A percentile compares a stretch with the other conserved stretches of the same genome.
Evolutionary conservation across 2,797 vertebrate genomes (phyloP).

Genomic region (Ammospiza maritima): DNA sequence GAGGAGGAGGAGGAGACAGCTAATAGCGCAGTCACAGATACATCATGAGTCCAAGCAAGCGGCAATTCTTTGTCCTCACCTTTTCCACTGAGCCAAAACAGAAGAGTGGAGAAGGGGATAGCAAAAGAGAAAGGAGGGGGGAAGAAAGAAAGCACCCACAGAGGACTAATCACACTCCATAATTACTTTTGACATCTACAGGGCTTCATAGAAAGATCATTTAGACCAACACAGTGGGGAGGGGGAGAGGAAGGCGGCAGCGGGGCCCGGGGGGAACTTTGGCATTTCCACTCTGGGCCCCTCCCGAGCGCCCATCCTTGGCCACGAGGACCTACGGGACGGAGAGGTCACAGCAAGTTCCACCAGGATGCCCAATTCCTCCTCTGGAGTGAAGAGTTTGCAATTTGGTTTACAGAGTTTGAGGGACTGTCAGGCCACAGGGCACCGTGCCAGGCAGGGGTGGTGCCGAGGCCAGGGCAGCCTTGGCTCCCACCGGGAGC

Average conservation of each 20-base stretch:
- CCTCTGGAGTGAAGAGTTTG: constrained; percentile 49
- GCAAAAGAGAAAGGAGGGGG: constrained; percentile 66
- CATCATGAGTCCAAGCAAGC: constrained; percentile 82
- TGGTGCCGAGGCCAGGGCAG: neutral
- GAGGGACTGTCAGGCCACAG: neutral
- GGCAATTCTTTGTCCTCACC: constrained; percentile 76
- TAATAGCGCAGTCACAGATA: constrained; percentile 83
- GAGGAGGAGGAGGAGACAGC: constrained; percentile 75
- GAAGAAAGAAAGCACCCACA: constrained; percentile 77
- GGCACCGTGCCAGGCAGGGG: neutral
- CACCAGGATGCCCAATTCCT: constrained; percentile 46
- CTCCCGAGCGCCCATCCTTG: constrained; percentile 47
- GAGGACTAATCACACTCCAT: constrained; percentile 84
- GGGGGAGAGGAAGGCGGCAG: constrained; percentile 62
- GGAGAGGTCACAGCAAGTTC: constrained; percentile 11
- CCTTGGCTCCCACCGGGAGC: neutral
- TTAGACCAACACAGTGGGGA: constrained; percentile 74
- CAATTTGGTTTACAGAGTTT: constrained; percentile 42
- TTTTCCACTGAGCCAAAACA: constrained; percentile 78
- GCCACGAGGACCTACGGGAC: constrained; percentile 11
- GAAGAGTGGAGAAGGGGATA: constrained; percentile 74
- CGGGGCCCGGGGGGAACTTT: neutral
- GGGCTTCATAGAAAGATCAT: constrained; percentile 73
- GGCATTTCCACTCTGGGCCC: constrained; percentile 35
- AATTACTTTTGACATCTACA: constrained; percentile 82